Evolutionary conservation across 1,140 invertebrate species (phyloP), one percentile per base, ranked within the genome.

Genomic region (Hermatobates lingyangjiaoensis): DNA sequence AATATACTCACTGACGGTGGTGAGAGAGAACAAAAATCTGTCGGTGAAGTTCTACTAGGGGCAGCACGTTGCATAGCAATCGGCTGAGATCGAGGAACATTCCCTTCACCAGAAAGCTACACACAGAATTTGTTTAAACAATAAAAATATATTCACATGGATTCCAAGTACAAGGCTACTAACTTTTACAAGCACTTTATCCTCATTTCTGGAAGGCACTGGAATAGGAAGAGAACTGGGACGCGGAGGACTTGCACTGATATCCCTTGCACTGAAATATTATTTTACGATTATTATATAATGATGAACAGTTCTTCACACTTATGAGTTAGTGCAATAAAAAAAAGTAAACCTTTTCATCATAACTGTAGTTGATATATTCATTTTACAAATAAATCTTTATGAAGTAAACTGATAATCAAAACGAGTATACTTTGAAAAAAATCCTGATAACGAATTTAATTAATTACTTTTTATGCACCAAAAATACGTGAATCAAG

Each of bases 21-120:
- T 47, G 87, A 92, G 34, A 93, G 73, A 1, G 87, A 92, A 55
- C 81, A 84, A 53, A 92, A 83, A 68, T 87, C 81, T 30, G 75
- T 68, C 15, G 71, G 74, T 62, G 56, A 56, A 40, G 55, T 44
- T 64, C 67, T 75, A 18, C 14, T 42, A 7, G 39, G 39, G 51
- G 53, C 27, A 10, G 54, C 51, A 30, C 61, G 80, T 76, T 34
- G 67, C 69, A 88, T 82, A 58, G 74, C 81, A 51, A 88, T 87
- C 1, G 85, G 85, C 64, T 86, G 81, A 44, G 83, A 87, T 52
- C 83, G 71, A 26, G 84, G 84, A 45, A 88, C 75, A n/a, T 28
- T 50, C 24, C 45, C 48, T 53, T 57, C 45, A 28, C 45, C 45
- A 27, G 12, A 27, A 49, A 56, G n/a, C n/a, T n/a, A n/a, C n/a